These are phyloP conservation scores for Brachyrhaphis roseni DNA, from an alignment of 2,797 vertebrate genomes.

Conservation along the genomic window DNA sequence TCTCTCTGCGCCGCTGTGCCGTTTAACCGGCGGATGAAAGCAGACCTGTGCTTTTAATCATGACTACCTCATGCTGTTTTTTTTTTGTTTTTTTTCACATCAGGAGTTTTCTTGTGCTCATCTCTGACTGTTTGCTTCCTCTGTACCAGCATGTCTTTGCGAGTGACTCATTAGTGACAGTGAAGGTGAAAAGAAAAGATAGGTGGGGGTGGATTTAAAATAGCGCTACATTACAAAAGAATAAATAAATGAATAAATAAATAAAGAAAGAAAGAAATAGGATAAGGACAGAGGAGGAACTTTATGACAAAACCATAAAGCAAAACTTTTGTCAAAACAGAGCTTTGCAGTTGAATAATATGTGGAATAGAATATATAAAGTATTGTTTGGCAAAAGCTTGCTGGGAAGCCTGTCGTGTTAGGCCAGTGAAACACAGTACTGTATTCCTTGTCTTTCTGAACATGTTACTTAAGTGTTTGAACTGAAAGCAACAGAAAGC, in stretches of 20 bases:
- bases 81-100: slow-evolving; percentile 30
- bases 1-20: slow-evolving; percentile 8
- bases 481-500: neutral
- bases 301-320: neutral
- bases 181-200: slow-evolving; percentile 26
- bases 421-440: neutral
- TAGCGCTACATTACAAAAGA: neutral
- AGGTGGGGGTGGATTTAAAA: neutral
- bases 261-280: neutral
- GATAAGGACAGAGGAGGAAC: neutral
- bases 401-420: neutral
- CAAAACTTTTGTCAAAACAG: neutral
- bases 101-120: slow-evolving; percentile 30
- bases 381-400: neutral
- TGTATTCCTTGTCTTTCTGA: neutral
- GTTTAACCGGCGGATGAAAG: slow-evolving; percentile 24
- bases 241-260: too few species aligned
- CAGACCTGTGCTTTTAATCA: slow-evolving; percentile 51
- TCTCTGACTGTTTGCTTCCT: slow-evolving; percentile 32
- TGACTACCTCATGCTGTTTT: slow-evolving; percentile 39
- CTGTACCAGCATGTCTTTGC: slow-evolving; percentile 22
- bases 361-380: neutral
- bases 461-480: neutral
- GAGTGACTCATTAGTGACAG: slow-evolving; percentile 36
- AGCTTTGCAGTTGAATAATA: neutral